Percentiles rank a stretch among this genome's conserved stretches.
Evolutionary conservation across 2,113 vertebrate species (phyloP).

Genomic region (Entomyzon cyanotis): DNA sequence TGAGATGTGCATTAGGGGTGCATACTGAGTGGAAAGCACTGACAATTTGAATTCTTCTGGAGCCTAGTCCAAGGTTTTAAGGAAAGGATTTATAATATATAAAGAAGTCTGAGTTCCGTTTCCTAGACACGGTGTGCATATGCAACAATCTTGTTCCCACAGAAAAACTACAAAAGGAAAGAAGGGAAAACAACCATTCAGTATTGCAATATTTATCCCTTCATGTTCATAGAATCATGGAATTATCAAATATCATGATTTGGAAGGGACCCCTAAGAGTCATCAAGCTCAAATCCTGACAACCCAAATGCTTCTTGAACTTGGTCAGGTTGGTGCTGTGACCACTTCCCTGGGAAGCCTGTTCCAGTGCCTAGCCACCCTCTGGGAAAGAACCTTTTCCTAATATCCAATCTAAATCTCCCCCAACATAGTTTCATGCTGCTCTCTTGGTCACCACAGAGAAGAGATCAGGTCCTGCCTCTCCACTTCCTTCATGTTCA

Average conservation of each 20-base stretch:
- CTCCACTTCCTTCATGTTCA: neutral
- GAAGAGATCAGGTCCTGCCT: neutral
- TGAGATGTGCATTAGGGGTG: accelerated
- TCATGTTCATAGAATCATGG: neutral
- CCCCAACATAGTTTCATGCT: neutral
- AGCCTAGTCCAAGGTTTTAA: neutral
- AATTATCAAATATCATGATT: neutral
- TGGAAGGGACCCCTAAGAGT: neutral
- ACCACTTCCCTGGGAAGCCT: neutral
- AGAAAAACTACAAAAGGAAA: neutral
- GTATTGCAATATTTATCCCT: neutral
- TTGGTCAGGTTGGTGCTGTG: neutral
- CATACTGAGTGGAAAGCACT: neutral
- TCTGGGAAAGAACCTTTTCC: neutral
- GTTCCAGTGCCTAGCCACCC: neutral
- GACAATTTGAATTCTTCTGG: neutral
- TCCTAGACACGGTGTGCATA: neutral
- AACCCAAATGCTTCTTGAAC: neutral
- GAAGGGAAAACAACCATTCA: neutral
- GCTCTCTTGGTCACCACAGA: neutral
- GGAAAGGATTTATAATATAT: neutral
- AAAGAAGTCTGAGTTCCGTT: neutral
- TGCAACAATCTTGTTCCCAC: neutral
- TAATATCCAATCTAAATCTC: neutral
- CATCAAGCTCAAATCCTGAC: neutral